phyloP scores from a whole-genome alignment of 2,113 vertebrate species.

The Sorex fumeus region DNA sequence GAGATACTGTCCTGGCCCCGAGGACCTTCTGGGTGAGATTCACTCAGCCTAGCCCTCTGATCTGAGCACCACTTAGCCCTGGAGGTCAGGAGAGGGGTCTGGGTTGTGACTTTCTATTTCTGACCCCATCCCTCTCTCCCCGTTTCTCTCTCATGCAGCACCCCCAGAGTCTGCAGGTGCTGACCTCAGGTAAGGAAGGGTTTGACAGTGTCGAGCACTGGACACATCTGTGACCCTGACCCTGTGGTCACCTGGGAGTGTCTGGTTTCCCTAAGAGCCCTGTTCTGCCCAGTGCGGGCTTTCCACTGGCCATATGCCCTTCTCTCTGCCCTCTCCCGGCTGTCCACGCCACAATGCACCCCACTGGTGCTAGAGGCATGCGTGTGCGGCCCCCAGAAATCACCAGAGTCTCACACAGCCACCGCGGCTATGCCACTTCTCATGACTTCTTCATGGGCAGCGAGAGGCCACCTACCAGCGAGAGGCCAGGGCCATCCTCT shows the following conservation, averaged over 20 bases:
- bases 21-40: too few species aligned
- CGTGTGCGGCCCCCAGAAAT: background rate
- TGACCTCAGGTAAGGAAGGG: slow-evolving; percentile 95
- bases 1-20: too few species aligned
- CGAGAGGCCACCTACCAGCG: too few species aligned
- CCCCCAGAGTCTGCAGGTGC: slow-evolving; percentile 94
- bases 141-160: slow-evolving; percentile 79
- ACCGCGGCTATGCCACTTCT: too few species aligned
- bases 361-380: too few species aligned
- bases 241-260: background rate
- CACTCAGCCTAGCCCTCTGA: too few species aligned
- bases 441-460: too few species aligned
- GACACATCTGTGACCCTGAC: background rate
- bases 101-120: background rate
- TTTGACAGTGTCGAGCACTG: background rate
- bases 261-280: background rate
- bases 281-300: background rate
- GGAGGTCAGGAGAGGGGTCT: background rate
- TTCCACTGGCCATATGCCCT: background rate
- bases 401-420: too few species aligned
- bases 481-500: too few species aligned
- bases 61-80: too few species aligned
- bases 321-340: too few species aligned
- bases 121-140: slow-evolving; percentile 69
- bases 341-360: too few species aligned